These are phyloP conservation scores for Saturnia japonica DNA, from an alignment of 2,888 invertebrate genomes.

Conservation along the genomic window DNA sequence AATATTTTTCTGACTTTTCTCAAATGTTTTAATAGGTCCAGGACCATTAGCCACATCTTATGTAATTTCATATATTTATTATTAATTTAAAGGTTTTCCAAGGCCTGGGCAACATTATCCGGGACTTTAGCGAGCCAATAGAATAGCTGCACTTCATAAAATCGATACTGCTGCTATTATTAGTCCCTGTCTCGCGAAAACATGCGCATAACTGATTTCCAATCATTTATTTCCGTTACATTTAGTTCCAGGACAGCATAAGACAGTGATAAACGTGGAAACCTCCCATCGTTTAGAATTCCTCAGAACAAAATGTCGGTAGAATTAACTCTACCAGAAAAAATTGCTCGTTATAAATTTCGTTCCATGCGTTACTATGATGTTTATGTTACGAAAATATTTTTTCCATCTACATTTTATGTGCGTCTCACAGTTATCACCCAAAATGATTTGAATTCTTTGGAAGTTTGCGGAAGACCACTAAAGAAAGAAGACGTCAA, in stretches of 20 bases:
- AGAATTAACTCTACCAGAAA: background rate
- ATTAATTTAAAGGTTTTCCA: background rate
- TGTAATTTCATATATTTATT: background rate
- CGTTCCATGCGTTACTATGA: slow-evolving; percentile 23
- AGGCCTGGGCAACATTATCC: slow-evolving; percentile 9
- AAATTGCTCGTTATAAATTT: slow-evolving; percentile 1
- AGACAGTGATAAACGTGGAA: slow-evolving; percentile 3
- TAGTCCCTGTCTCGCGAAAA: background rate
- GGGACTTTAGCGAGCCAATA: slow-evolving; percentile 2
- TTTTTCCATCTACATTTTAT: slow-evolving; percentile 38
- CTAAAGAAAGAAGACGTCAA: slow-evolving; percentile 5
- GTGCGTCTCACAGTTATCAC: slow-evolving; percentile 30
- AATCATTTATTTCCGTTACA: background rate
- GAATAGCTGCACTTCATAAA: slow-evolving; percentile 8
- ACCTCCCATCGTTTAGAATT: background rate
- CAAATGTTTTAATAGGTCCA: background rate
- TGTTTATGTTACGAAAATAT: slow-evolving; percentile 39
- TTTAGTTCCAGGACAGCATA: background rate
- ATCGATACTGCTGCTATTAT: background rate
- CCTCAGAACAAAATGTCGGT: background rate
- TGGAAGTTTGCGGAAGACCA: slow-evolving; percentile 12
- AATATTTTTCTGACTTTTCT: background rate
- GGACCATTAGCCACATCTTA: background rate
- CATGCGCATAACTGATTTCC: slow-evolving; percentile 13
- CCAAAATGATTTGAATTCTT: slow-evolving; percentile 27